Conservation (phyloP, 2,113 vertebrate species). For the Phainopepla nitens region DNA sequence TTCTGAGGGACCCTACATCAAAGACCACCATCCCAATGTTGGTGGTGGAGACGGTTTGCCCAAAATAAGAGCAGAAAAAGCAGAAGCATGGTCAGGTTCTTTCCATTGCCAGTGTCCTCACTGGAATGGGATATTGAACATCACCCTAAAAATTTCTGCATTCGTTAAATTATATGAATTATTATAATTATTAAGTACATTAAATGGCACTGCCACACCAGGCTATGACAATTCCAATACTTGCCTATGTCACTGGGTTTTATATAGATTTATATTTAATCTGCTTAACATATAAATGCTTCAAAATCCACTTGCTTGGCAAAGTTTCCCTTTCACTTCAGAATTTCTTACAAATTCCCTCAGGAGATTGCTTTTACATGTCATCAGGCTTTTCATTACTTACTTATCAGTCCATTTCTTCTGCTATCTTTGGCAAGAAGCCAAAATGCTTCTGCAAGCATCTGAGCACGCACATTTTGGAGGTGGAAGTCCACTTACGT, state of each 20-base stretch:
- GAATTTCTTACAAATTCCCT: not conserved
- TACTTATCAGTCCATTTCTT: not conserved
- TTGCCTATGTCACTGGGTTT: not conserved
- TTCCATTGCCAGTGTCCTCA: not conserved
- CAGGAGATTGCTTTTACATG: not conserved
- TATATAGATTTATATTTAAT: not conserved
- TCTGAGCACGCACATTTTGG: not conserved
- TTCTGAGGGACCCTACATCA: not conserved
- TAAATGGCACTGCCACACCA: not conserved
- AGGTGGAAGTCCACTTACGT: not conserved
- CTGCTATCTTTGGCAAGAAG: not conserved
- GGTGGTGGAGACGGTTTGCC: not conserved
- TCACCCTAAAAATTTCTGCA: not conserved
- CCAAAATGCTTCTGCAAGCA: not conserved
- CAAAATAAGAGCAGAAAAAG: fast-evolving
- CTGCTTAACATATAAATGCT: not conserved
- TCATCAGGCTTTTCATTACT: not conserved
- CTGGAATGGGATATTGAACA: not conserved
- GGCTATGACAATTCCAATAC: not conserved
- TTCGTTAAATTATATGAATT: not conserved
- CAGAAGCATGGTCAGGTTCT: not conserved
- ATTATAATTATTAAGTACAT: not conserved
- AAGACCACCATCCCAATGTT: fast-evolving
- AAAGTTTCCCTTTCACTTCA: not conserved
- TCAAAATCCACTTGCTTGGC: not conserved